Conservation (phyloP, 2,888 invertebrate species). For the Philonicus albiceps region DNA sequence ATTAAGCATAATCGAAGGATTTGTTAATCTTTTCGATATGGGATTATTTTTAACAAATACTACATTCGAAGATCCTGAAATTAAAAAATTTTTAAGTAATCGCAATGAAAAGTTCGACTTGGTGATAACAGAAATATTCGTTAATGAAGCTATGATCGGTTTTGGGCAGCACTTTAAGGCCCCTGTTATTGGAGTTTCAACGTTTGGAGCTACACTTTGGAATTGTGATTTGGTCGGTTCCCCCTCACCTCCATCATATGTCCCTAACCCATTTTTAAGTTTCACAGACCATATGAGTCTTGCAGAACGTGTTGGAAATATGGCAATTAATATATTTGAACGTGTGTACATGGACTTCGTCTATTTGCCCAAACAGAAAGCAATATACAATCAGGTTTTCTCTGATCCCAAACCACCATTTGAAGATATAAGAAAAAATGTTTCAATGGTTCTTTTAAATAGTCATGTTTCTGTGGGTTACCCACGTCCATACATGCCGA, state of each 20-base stretch:
- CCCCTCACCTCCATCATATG: conserved; percentile 59
- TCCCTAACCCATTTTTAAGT: conserved; percentile 55
- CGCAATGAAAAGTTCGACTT: conserved; percentile 61
- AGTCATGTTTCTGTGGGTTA: conserved; percentile 58
- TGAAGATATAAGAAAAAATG: conserved; percentile 54
- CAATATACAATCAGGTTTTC: conserved; percentile 55
- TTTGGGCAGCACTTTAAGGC: conserved; percentile 54
- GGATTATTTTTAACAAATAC: conserved; percentile 48
- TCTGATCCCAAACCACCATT: conserved; percentile 54
- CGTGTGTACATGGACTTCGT: conserved; percentile 52
- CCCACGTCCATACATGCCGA: conserved; percentile 60
- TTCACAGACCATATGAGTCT: conserved; percentile 60
- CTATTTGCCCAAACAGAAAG: conserved; percentile 57
- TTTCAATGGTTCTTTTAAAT: conserved; percentile 59
- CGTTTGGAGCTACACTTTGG: conserved; percentile 46
- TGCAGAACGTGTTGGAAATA: conserved; percentile 57
- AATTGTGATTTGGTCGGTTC: conserved; percentile 51
- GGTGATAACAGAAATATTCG: conserved; percentile 60
- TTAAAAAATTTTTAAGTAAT: conserved; percentile 52
- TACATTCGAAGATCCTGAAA: conserved; percentile 51
- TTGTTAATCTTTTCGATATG: not conserved
- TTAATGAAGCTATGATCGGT: conserved; percentile 60
- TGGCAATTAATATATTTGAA: conserved; percentile 54
- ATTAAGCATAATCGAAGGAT: not conserved
- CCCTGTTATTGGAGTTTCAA: conserved; percentile 52